Base-by-base conservation (phyloP, 2,113 vertebrate species). In the Bostrychus sinensis region DNA sequence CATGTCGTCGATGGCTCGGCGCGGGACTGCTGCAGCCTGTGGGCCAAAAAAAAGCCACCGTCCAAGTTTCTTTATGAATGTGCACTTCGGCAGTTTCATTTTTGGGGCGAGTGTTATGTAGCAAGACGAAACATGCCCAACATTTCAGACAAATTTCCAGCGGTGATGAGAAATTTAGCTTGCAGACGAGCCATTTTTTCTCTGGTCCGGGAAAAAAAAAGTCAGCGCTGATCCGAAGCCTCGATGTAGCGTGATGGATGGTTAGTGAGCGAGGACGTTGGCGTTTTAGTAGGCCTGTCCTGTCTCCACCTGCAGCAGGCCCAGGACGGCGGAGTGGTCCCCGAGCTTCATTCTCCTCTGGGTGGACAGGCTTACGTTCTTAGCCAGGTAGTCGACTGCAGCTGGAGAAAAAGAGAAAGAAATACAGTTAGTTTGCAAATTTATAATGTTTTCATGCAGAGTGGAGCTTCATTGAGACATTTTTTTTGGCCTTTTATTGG, bases 321-420 rank as follows among this genome's bases (percentile, higher is more conserved):
- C 97, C 86, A 99, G 93, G 57, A 99, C 97, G 0, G 97, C 95
- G 0, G 97, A 99, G 86, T 99, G 97, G 83, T 99, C 97, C 16
- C 94, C 96, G 0, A 99, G 93, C 84, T 99, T 99, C 96, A 99
- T 98, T 88, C 97, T 93, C 62, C 97, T 93, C 92, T 98, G 97
- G 48, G 96, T 97, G 77, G 96, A 96, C 83, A 99, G 91, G 87
- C 97, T 97, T 80, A 99, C 97, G 19, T 98, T 99, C 91, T 99
- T 99, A 83, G 97, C 95, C 93, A 99, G 90, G 86, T 99, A 99
- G 89, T 99, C 97, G 20, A 98, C 97, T 22, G 97, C 97, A 17
- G 94, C 97, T 97, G 78, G 3, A 22, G 17, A 55, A 26, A 19
- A 46, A 50, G 3, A 81, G 9, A 32, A 36, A 55, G n/a, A 22